A percentile compares a stretch with the other conserved stretches of the same genome.
phyloP scores from a whole-genome alignment of 2,888 invertebrate species.

The Heterodera filipjevi region DNA sequence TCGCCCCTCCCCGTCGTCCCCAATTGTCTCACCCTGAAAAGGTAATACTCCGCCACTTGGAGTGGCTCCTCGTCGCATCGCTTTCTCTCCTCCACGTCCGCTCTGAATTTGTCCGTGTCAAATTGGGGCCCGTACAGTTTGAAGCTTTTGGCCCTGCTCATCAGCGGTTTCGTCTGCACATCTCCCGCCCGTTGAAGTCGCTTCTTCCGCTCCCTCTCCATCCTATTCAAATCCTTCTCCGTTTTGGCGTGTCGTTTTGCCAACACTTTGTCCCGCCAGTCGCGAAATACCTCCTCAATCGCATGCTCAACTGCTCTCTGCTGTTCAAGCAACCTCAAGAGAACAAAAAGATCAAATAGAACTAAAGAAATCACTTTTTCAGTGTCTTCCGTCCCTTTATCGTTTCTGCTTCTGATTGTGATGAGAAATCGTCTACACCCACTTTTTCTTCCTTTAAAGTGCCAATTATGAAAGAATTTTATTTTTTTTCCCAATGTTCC shows the following conservation, averaged over 20 bases:
- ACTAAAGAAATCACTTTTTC: not conserved
- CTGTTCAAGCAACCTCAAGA: not conserved
- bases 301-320: not conserved
- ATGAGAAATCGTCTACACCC: not conserved
- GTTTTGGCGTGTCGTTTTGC: not conserved
- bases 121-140: not conserved
- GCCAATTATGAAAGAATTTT: no score
- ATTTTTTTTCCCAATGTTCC: no score
- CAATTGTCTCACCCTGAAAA: not conserved
- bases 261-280: not conserved
- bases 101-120: not conserved
- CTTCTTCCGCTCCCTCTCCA: not conserved
- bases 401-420: not conserved
- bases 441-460: not conserved
- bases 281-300: not conserved
- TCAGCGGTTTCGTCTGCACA: not conserved
- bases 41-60: slow-evolving; percentile 7
- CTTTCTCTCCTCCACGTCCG: not conserved
- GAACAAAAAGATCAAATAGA: not conserved
- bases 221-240: not conserved
- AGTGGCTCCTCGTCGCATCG: not conserved
- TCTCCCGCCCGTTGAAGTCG: not conserved
- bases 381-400: no score
- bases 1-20: no score
- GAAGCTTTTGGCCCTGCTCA: not conserved